Conservation (phyloP, 2,113 vertebrate genomes). For the Perca schrenkii region DNA sequence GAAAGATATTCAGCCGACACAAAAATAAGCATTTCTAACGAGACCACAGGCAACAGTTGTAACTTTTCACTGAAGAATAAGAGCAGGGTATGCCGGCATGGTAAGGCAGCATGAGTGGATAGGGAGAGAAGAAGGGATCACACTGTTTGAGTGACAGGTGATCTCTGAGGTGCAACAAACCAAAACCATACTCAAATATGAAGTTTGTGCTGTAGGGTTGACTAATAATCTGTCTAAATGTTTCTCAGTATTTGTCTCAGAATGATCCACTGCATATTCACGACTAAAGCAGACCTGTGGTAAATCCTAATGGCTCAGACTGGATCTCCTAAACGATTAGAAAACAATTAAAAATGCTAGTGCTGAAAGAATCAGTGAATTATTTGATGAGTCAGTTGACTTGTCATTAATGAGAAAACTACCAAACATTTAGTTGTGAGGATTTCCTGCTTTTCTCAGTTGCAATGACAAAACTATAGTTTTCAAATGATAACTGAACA, state of each 20-base stretch:
- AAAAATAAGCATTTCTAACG: neutral
- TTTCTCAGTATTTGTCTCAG: neutral
- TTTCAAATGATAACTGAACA: neutral
- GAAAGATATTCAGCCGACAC: neutral
- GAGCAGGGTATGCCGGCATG: neutral
- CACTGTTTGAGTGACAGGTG: conserved; percentile 2
- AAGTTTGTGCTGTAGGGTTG: neutral
- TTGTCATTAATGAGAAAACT: neutral
- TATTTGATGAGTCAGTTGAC: neutral
- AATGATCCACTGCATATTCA: neutral
- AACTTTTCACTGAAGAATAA: neutral
- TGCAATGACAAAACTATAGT: too few species aligned
- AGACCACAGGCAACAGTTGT: neutral
- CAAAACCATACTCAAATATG: neutral
- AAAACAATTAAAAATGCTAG: neutral
- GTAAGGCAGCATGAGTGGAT: too few species aligned
- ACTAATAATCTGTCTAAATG: neutral
- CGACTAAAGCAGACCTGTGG: neutral
- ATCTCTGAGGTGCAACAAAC: neutral
- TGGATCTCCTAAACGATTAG: neutral
- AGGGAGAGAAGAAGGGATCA: neutral
- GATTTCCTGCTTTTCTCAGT: too few species aligned
- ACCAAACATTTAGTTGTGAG: neutral
- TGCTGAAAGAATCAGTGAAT: neutral
- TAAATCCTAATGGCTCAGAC: neutral